Conservation (phyloP, 1,140 invertebrate genomes). For the Drosophila ironensis region DNA sequence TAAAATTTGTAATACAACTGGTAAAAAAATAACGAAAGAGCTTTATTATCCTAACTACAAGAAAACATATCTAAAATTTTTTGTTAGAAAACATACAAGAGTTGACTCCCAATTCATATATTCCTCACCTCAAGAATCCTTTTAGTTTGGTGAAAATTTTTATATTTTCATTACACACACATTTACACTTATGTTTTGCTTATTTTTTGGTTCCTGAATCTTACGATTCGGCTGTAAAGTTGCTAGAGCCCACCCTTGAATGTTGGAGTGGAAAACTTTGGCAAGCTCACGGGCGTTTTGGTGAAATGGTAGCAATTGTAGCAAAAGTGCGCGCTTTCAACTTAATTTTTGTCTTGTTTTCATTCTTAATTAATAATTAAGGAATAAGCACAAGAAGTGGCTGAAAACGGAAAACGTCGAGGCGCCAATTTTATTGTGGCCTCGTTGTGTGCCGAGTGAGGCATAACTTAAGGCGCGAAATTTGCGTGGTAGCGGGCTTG, state of each 20-base stretch:
- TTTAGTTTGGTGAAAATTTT: too few species aligned
- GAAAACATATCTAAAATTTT: too few species aligned
- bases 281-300: conserved; percentile 54
- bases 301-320: conserved; percentile 71
- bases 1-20: background rate
- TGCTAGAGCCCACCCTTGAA: background rate
- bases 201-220: too few species aligned
- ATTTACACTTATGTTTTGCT: background rate
- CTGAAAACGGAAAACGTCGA: conserved; percentile 3
- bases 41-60: too few species aligned
- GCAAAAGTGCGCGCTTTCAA: conserved; percentile 61
- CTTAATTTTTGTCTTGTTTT: conserved; percentile 76
- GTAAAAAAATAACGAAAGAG: background rate
- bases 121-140: too few species aligned
- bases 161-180: background rate
- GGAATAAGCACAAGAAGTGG: conserved; percentile 66
- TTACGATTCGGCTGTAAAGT: too few species aligned
- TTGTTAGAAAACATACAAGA: too few species aligned
- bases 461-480: conserved; percentile 56
- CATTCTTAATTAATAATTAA: conserved; percentile 78
- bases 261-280: conserved; percentile 34
- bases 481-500: conserved; percentile 44
- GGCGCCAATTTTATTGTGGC: conserved; percentile 39
- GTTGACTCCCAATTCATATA: too few species aligned
- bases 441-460: conserved; percentile 45